phyloP scores from a whole-genome alignment of 2,797 vertebrate genomes.

The Sebastes minor region DNA sequence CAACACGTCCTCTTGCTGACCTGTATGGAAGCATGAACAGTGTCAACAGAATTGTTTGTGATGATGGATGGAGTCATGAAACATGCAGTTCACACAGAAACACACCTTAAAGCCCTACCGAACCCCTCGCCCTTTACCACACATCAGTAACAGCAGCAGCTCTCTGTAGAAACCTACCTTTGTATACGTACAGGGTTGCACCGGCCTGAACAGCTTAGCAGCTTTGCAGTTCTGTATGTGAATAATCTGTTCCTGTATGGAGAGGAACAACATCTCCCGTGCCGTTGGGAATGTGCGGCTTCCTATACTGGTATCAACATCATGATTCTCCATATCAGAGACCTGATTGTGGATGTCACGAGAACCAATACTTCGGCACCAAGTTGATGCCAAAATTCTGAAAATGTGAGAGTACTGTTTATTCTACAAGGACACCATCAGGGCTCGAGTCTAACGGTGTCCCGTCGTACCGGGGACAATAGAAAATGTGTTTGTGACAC shows the following conservation, averaged over 20 bases:
- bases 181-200: neutral
- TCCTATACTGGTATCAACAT: conserved; percentile 11
- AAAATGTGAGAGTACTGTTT: neutral
- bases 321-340: conserved; percentile 10
- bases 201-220: conserved; percentile 24
- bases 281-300: conserved; percentile 23
- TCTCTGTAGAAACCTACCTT: neutral
- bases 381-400: neutral
- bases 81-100: neutral
- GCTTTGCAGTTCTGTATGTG: neutral
- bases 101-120: neutral
- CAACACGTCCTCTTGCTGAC: conserved; percentile 18
- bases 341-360: neutral
- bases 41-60: neutral
- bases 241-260: conserved; percentile 8
- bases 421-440: neutral
- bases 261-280: neutral
- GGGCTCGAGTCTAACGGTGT: neutral
- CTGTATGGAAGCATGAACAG: neutral
- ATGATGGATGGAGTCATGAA: conserved; percentile 25
- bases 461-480: neutral
- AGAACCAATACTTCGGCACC: neutral
- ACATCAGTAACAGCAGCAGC: neutral
- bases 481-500: neutral
- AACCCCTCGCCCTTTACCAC: neutral